Conservation (phyloP, 37 sponge, comb jelly and placozoan species). For the Dysidea cf. avara region DNA sequence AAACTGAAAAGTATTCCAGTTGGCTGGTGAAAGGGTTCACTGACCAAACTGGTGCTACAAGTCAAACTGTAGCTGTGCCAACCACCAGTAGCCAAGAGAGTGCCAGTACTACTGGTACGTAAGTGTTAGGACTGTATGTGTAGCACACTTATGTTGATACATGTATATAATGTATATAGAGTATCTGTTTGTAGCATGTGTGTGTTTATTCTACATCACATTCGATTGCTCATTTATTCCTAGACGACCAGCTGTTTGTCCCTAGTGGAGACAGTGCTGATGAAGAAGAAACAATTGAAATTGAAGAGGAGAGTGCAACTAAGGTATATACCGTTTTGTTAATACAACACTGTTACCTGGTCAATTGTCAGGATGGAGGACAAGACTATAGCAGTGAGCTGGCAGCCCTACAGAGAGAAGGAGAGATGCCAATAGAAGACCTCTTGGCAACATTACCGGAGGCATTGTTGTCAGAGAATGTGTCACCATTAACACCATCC, state of each 20-base stretch:
- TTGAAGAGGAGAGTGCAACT: slow-evolving; percentile 52
- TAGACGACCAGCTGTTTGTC: slow-evolving; percentile 13
- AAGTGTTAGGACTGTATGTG: too few species aligned
- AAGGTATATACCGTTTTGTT: not conserved
- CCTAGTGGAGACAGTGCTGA: slow-evolving; percentile 62
- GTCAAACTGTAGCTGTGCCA: not conserved
- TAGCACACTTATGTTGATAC: too few species aligned
- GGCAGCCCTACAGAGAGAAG: slow-evolving; percentile 69
- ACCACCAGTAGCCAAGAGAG: not conserved
- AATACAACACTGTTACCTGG: not conserved
- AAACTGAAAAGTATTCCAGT: slow-evolving; percentile 94
- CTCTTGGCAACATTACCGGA: slow-evolving; percentile 77
- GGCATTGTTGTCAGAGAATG: slow-evolving; percentile 12
- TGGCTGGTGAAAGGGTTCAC: slow-evolving; percentile 88
- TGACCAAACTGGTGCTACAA: not conserved
- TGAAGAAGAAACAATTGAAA: slow-evolving; percentile 88
- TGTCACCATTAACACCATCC: not conserved
- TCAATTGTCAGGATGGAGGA: slow-evolving; percentile 37
- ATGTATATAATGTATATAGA: too few species aligned
- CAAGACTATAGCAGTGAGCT: slow-evolving; percentile 70
- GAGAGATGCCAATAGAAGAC: slow-evolving; percentile 81
- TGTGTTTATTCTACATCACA: too few species aligned
- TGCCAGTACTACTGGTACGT: slow-evolving; percentile 1
- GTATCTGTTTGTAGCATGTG: too few species aligned
- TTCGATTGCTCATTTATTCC: too few species aligned